phyloP scores from a whole-genome alignment of 2,797 vertebrate genomes.

The Octomys mimax region DNA sequence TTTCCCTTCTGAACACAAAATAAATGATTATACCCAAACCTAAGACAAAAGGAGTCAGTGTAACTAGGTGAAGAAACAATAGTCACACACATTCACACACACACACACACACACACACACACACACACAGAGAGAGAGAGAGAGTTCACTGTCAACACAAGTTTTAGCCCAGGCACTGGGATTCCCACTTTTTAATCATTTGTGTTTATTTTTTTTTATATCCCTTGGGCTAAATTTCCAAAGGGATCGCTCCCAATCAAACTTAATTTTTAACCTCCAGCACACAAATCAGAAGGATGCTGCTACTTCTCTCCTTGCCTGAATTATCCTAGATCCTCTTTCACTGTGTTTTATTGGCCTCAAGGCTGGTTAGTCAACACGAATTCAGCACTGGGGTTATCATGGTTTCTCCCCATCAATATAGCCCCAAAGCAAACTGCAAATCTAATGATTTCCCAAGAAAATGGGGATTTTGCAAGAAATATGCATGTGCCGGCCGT shows the following conservation, averaged over 20 bases:
- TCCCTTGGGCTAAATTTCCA: conserved; percentile 41
- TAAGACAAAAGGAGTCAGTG: neutral
- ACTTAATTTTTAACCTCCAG: conserved; percentile 47
- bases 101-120: too few species aligned
- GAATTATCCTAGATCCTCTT: neutral
- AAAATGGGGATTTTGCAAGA: conserved; percentile 16
- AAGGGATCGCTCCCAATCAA: neutral
- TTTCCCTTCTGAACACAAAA: conserved; percentile 45
- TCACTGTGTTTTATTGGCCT: rapidly evolving
- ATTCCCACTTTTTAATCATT: neutral
- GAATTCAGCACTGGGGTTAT: neutral
- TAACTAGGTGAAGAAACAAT: neutral
- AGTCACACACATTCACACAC: too few species aligned
- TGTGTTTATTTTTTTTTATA: conserved; percentile 54
- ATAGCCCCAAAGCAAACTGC: neutral
- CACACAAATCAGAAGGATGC: neutral
- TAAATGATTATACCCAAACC: neutral
- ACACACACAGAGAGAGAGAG: rapidly evolving
- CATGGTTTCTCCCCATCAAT: conserved; percentile 1
- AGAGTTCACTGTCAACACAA: neutral
- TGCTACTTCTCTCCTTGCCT: too few species aligned
- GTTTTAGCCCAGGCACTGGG: neutral
- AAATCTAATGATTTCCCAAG: conserved; percentile 3
- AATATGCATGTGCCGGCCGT: neutral
- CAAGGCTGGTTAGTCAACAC: rapidly evolving